Percentiles rank a stretch among this genome's conserved stretches.
Evolutionary conservation across 2,888 invertebrate genomes (phyloP).

Genomic region (Rhodophaea formosa): DNA sequence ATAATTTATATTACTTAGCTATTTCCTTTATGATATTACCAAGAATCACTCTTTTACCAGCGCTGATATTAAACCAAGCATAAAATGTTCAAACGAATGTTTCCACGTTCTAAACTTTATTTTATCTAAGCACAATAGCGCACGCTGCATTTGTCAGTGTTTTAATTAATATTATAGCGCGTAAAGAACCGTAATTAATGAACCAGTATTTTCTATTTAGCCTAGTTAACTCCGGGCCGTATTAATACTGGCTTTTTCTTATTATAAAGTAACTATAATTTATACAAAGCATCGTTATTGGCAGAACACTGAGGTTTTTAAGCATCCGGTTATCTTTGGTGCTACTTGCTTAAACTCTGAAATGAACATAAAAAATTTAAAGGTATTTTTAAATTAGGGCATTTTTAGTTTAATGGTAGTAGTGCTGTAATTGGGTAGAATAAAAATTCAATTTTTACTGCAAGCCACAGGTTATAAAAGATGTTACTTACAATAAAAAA

Average conservation of each 20-base stretch:
- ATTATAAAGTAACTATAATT: background rate
- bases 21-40: background rate
- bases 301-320: background rate
- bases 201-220: slow-evolving; percentile 10
- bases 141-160: slow-evolving; percentile 12
- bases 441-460: no score
- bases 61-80: background rate
- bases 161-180: slow-evolving; percentile 10
- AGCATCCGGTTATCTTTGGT: background rate
- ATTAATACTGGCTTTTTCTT: background rate
- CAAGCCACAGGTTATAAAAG: no score
- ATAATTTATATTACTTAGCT: background rate
- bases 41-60: background rate
- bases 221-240: background rate
- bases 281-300: background rate
- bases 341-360: no score
- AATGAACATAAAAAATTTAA: no score
- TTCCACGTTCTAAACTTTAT: slow-evolving; percentile 19
- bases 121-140: slow-evolving; percentile 12
- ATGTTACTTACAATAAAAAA: no score
- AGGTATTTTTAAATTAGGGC: no score
- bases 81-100: slow-evolving; percentile 5
- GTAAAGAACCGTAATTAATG: slow-evolving; percentile 13
- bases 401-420: no score
- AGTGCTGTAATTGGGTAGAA: no score